Conservation (phyloP, 1,140 invertebrate genomes). For the Drosophila tsacasi region DNA sequence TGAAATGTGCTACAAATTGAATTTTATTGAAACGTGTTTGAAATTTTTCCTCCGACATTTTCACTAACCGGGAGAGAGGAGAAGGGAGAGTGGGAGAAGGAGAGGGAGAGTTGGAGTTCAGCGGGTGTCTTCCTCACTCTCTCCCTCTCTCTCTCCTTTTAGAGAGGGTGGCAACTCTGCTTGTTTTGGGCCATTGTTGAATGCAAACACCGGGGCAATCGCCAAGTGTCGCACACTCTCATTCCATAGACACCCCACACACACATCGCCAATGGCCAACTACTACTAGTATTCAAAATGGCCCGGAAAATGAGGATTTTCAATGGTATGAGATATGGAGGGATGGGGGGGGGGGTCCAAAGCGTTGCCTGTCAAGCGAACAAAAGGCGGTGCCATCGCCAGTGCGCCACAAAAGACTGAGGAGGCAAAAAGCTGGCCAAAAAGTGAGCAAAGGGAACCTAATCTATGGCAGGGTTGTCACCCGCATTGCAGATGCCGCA, state of each 20-base stretch:
- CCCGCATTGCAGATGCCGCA: constrained; percentile 39
- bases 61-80: constrained; percentile 29
- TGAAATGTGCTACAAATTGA: constrained; percentile 83
- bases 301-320: constrained; percentile 11
- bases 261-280: constrained; percentile 54
- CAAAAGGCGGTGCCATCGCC: constrained; percentile 41
- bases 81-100: neutral
- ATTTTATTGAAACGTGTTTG: constrained; percentile 84
- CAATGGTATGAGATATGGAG: neutral
- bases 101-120: neutral
- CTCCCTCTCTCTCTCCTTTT: neutral
- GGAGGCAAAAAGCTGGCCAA: constrained; percentile 37
- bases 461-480: constrained; percentile 48
- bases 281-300: constrained; percentile 32
- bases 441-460: constrained; percentile 40
- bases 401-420: constrained; percentile 36
- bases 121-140: neutral
- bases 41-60: constrained; percentile 76
- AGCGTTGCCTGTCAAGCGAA: constrained; percentile 35
- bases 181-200: constrained; percentile 74
- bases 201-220: constrained; percentile 70
- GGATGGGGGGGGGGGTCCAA: neutral
- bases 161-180: constrained; percentile 36
- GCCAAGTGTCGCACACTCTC: constrained; percentile 66
- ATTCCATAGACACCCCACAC: constrained; percentile 30